These are phyloP conservation scores for Sphecodes monilicornis DNA, from an alignment of 2,888 invertebrate species.

Conservation along the genomic window DNA sequence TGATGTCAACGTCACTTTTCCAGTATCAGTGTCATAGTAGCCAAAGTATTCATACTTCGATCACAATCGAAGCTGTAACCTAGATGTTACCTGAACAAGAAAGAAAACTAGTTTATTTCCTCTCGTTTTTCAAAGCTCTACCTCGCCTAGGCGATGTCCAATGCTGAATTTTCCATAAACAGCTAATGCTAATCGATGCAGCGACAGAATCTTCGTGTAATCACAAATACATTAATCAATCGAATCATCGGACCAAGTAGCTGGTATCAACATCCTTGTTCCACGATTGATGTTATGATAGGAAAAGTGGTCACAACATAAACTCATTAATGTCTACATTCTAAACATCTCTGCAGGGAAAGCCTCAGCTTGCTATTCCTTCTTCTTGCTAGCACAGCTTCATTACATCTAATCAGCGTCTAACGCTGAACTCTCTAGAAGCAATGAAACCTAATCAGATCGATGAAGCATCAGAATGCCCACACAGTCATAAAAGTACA, in stretches of 20 bases:
- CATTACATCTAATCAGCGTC: no score
- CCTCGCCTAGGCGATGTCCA: background rate
- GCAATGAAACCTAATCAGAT: no score
- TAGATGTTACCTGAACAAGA: no score
- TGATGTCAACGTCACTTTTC: no score
- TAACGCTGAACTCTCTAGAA: no score
- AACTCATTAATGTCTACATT: background rate
- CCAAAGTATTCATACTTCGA: background rate
- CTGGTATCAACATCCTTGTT: background rate
- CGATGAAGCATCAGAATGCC: no score
- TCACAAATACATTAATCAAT: background rate
- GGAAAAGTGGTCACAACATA: background rate
- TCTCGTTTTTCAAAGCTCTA: background rate
- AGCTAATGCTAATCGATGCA: background rate
- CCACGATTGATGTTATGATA: background rate
- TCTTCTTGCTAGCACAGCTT: no score
- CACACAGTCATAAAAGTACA: no score
- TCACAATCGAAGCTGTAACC: no score
- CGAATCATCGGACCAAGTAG: background rate
- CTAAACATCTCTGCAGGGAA: background rate
- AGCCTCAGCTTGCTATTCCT: background rate
- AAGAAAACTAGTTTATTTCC: background rate
- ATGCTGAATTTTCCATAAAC: background rate
- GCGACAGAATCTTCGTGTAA: background rate
- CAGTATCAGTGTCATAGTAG: no score